Evolutionary conservation across 2,797 vertebrate genomes (phyloP).

Genomic region (Pipistrellus nathusii): DNA sequence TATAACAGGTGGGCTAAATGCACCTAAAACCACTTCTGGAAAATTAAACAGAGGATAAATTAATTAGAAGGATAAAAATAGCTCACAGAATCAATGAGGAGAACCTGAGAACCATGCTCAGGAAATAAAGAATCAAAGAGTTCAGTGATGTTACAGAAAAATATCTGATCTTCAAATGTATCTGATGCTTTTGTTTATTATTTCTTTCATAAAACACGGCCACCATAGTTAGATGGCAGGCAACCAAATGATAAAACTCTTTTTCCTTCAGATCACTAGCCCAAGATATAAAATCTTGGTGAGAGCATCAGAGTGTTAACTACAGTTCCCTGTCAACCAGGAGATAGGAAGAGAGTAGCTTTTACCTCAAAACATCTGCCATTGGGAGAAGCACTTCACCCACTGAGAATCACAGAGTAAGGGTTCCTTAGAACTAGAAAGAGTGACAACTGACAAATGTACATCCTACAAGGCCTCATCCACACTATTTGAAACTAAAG

Average conservation of each 20-base stretch:
- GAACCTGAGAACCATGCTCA: neutral
- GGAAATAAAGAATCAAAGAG: slow-evolving; percentile 19
- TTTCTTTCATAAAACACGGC: neutral
- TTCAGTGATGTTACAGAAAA: neutral
- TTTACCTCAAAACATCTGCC: slow-evolving; percentile 14
- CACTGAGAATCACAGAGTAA: neutral
- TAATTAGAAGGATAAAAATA: neutral
- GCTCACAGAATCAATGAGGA: neutral
- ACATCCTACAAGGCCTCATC: neutral
- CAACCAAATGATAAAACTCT: slow-evolving; percentile 1
- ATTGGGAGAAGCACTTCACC: neutral
- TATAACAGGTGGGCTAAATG: neutral
- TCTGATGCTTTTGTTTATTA: neutral
- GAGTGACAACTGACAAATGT: slow-evolving; percentile 10
- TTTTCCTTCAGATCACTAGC: neutral
- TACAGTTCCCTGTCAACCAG: neutral
- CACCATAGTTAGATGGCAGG: neutral
- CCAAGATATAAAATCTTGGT: neutral
- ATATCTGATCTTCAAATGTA: neutral
- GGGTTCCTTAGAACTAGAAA: neutral
- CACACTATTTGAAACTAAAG: slow-evolving; percentile 10
- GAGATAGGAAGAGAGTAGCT: neutral
- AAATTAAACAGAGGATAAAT: slow-evolving; percentile 27
- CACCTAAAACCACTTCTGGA: neutral
- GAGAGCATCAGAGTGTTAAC: neutral